These are phyloP conservation scores for Antheraea assamensis DNA, from an alignment of 2,888 invertebrate genomes.

Conservation along the genomic window DNA sequence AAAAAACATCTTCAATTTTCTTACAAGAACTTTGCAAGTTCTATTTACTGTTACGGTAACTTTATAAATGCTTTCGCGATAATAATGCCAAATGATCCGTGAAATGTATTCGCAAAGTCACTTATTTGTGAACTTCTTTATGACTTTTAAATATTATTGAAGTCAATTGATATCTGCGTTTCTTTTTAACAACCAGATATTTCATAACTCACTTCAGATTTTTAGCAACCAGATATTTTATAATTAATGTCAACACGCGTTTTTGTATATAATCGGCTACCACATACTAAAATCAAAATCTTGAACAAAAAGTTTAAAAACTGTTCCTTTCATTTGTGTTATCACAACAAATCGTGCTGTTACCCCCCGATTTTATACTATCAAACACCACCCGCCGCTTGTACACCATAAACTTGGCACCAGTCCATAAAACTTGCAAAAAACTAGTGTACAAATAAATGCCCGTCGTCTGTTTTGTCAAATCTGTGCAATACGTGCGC, in stretches of 20 bases:
- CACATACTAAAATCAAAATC: neutral
- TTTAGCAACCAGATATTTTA: neutral
- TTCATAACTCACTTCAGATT: neutral
- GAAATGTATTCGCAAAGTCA: neutral
- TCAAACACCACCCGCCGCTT: constrained; percentile 62
- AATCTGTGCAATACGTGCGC: constrained; percentile 78
- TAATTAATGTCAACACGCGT: neutral
- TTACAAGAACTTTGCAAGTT: neutral
- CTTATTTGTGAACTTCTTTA: neutral
- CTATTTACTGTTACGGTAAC: neutral
- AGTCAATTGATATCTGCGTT: neutral
- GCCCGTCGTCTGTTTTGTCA: constrained; percentile 80
- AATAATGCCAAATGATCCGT: neutral
- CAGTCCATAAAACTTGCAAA: constrained; percentile 77
- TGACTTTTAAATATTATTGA: neutral
- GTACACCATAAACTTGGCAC: constrained; percentile 76
- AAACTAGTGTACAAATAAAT: constrained; percentile 79
- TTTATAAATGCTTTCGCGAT: neutral
- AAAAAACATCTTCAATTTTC: neutral
- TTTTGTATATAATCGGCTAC: neutral
- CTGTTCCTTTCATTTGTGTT: neutral
- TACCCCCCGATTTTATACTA: constrained; percentile 61
- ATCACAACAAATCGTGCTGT: constrained; percentile 15
- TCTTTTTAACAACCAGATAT: neutral
- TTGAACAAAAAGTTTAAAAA: neutral